Base-by-base conservation (phyloP, 2,797 vertebrate genomes). In the Neoniphon sammara region DNA sequence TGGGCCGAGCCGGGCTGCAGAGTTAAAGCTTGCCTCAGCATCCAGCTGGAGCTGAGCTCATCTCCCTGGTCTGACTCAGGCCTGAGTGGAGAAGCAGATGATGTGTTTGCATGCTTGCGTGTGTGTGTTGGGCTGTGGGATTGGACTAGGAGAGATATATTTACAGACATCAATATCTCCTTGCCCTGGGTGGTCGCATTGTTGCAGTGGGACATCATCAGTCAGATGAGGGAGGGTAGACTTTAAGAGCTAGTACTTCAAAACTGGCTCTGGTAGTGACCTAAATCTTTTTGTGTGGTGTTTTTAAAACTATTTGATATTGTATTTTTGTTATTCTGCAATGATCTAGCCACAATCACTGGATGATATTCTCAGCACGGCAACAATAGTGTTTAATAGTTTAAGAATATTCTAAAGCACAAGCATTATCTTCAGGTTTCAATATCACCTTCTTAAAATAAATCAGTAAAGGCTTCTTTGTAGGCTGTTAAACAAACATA, bases 41-140 rank as follows among this genome's bases (percentile, higher is more conserved):
- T 93, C 91, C 91, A 93, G 92, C 91, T 93, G 90, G 85, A 93
- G 78, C 86, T 84, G 87, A 89, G 89, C 86, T 88, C 84, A 87
- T 85, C 85, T 81, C 83, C 25, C 60, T 34, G 85, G 72, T 78
- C 88, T 83, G 88, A 91, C 80, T 91, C 87, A 80, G 83, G 78
- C 75, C 82, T 89, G 89, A 93, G 89, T 46, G 82, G 83, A 92
- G 88, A 85, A 93, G 86, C 92, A 93, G 92, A 93, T 92, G 81
- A 88, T 77, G 79, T 60, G 58, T 84, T 47, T 80, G 64, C 59
- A 56, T 78, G 80, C 71, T 65, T 66, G 66, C 54, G 56, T 49
- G 50, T 57, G 70, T 64, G 66, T 47, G 55, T 71, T 42, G 44
- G 44, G 31, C 44, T 70, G 62, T 59, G 63, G 53, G 84, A 68